Percentiles rank a stretch among this genome's conserved stretches.
phyloP scores from a whole-genome alignment of 2,888 invertebrate species.

The Gortyna flavago region DNA sequence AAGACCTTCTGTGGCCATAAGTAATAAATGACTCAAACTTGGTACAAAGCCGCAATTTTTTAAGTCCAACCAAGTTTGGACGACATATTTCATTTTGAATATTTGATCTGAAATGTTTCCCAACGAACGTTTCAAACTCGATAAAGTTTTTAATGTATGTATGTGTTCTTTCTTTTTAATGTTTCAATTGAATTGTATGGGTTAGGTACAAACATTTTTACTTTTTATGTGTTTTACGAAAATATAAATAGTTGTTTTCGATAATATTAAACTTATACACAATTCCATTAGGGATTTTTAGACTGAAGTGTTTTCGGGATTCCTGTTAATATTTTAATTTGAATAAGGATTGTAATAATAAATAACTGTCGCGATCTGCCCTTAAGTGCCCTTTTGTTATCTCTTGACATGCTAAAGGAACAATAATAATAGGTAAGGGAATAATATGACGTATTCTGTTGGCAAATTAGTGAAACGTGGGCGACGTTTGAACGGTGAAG shows the following conservation, averaged over 20 bases:
- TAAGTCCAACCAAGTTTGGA: conserved; percentile 32
- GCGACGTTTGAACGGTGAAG: not conserved
- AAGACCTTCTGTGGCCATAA: conserved; percentile 10
- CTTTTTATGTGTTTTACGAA: conserved; percentile 26
- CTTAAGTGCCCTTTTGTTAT: conserved; percentile 43
- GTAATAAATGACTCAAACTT: conserved; percentile 45
- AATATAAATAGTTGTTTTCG: conserved; percentile 19
- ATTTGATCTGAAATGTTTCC: conserved; percentile 52
- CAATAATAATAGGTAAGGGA: conserved; percentile 1
- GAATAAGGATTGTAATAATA: not conserved
- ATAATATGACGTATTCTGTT: conserved; percentile 7
- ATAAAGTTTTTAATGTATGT: conserved; percentile 51
- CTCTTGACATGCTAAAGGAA: not conserved
- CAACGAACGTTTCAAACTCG: conserved; percentile 53
- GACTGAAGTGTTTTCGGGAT: not conserved
- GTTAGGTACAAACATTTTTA: conserved; percentile 26
- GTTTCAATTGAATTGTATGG: conserved; percentile 38
- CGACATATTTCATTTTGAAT: conserved; percentile 54
- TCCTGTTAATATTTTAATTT: conserved; percentile 25
- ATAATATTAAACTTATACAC: not conserved
- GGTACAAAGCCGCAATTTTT: conserved; percentile 44
- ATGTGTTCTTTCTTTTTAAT: conserved; percentile 27
- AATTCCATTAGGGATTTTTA: conserved; percentile 17
- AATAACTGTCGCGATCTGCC: conserved; percentile 16
- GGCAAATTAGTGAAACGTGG: conserved; percentile 8